Percentiles rank a stretch among this genome's conserved stretches.
Evolutionary conservation across 2,888 invertebrate species (phyloP).

Genomic region (Yponomeuta plumbellus): DNA sequence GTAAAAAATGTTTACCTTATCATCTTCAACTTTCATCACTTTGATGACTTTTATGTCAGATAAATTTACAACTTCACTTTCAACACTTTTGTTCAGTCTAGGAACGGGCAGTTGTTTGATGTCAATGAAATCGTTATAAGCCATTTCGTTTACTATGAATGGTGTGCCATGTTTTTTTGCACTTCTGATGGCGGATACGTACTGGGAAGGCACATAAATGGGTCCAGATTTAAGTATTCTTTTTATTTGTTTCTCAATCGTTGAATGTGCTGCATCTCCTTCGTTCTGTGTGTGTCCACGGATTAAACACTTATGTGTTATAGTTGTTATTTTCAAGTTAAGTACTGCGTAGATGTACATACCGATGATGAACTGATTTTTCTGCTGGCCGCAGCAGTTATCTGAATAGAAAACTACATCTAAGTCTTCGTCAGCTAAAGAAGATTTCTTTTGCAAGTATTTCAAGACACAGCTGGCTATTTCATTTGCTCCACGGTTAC

Average conservation of each 20-base stretch:
- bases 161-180: slow-evolving; percentile 15
- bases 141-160: slow-evolving; percentile 7
- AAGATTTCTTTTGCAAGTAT: slow-evolving; percentile 15
- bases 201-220: slow-evolving; percentile 20
- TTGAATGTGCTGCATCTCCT: slow-evolving; percentile 19
- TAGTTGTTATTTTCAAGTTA: slow-evolving; percentile 13
- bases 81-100: slow-evolving; percentile 1
- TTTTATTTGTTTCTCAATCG: slow-evolving; percentile 21
- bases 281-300: slow-evolving; percentile 21
- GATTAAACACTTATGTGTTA: slow-evolving; percentile 19
- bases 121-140: neutral
- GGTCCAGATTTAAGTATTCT: slow-evolving; percentile 16
- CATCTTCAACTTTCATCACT: too few relatives aligned
- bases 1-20: too few relatives aligned
- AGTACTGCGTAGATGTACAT: slow-evolving; percentile 23
- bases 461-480: slow-evolving; percentile 20
- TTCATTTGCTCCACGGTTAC: slow-evolving; percentile 22
- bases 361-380: slow-evolving; percentile 25
- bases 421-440: slow-evolving; percentile 5
- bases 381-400: slow-evolving; percentile 24
- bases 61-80: neutral
- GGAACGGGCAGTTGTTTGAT: slow-evolving; percentile 5
- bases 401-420: slow-evolving; percentile 19
- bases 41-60: neutral
- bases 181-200: slow-evolving; percentile 15